phyloP scores from a whole-genome alignment of 2,888 invertebrate genomes.

The Girardia tigrina region DNA sequence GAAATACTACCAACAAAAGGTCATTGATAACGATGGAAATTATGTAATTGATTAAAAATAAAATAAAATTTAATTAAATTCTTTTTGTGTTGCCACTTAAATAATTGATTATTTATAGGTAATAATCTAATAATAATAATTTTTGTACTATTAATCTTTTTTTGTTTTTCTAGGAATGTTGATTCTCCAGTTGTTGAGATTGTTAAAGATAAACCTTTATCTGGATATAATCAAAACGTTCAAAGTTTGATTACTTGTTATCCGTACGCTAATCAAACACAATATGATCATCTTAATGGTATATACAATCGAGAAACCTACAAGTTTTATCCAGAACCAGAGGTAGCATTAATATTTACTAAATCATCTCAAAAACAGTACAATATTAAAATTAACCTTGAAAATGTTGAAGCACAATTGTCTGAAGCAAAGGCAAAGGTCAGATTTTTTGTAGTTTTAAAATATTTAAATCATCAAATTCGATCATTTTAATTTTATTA shows the following conservation, averaged over 20 bases:
- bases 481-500: not conserved
- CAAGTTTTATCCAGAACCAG: constrained; percentile 69
- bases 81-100: no score
- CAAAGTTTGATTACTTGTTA: constrained; percentile 16
- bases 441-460: not conserved
- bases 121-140: no score
- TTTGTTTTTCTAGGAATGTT: no score
- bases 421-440: constrained; percentile 45
- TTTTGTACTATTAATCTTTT: no score
- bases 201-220: not conserved
- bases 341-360: constrained; percentile 47
- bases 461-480: not conserved
- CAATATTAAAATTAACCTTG: constrained; percentile 39
- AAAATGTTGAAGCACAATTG: constrained; percentile 44
- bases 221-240: not conserved
- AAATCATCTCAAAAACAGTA: constrained; percentile 40
- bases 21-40: no score
- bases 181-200: not conserved
- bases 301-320: constrained; percentile 69
- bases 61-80: no score
- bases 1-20: no score
- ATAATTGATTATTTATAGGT: no score
- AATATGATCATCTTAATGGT: constrained; percentile 72
- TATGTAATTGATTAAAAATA: no score
- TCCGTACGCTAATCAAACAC: constrained; percentile 65